Evolutionary conservation across 1,140 invertebrate genomes (phyloP), one percentile per base, ranked within the genome.

Genomic region (Drosophila persimilis): DNA sequence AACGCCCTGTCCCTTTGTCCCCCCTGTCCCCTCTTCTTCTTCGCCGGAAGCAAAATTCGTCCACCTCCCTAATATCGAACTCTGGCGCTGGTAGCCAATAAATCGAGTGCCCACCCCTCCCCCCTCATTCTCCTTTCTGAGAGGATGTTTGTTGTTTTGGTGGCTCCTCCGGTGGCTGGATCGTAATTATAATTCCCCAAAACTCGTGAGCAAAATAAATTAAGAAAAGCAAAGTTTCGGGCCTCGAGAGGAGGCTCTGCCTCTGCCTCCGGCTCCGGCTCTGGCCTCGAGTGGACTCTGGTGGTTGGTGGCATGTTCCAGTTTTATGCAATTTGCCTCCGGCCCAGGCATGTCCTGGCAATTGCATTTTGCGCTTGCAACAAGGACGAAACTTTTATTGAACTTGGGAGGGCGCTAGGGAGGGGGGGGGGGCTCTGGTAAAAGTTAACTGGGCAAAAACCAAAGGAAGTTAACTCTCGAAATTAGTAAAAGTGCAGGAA

Each of bases 401-500:
- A 90, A 90, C 86, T 90, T 90, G 20, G 20, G 17, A 1, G 17
- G 17, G 17, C 17, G 17, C 0, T 17, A 17, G 17, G 17, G 17
- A 0, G 17, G 17, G 0, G 1, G 17, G 17, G 17, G 17, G 17
- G 17, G 17, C 17, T 17, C 17, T 35, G 35, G 80, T 70, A 83
- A 90, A 90, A 90, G 88, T 90, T 90, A 90, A 90, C 88, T 90
- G 80, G 77, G 72, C 3, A 26, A 90, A 90, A 90, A 90, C 88
- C 88, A 88, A 90, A 90, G 88, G 88, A 90, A 90, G 88, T 90
- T 90, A 90, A 90, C 88, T 81, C 76, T 73, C 77, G 77, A 88
- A 90, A 90, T 90, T 90, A 90, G 88, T 88, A 84, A 90, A 90
- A 90, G 83, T 90, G 83, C 70, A 60, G 74, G 85, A 90, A 90